phyloP scores from a whole-genome alignment of 2,113 vertebrate genomes.

The Percina caprodes region DNA sequence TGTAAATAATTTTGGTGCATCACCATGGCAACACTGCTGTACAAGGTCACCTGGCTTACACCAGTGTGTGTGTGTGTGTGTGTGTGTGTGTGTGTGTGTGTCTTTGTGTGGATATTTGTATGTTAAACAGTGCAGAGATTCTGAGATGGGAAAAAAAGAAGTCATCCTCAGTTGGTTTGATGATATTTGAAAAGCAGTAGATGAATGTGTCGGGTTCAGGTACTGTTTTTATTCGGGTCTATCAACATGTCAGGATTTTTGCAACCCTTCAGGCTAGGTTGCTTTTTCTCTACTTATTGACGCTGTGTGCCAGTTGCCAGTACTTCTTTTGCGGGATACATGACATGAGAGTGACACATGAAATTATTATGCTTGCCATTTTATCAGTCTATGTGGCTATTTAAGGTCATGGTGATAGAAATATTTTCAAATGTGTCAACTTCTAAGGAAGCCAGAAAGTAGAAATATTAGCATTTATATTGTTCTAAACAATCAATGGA shows the following conservation, averaged over 20 bases:
- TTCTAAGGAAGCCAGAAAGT: background rate
- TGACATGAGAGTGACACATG: background rate
- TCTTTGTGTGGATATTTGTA: background rate
- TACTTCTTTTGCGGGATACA: background rate
- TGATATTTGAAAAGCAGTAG: slow-evolving; percentile 8
- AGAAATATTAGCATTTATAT: background rate
- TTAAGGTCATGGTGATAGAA: background rate
- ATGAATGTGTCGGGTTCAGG: background rate
- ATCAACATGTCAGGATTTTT: background rate
- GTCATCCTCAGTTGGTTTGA: slow-evolving; percentile 1
- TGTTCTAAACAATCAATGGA: background rate
- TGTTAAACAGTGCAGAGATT: slow-evolving; percentile 23
- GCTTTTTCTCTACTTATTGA: slow-evolving; percentile 22
- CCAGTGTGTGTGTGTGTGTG: background rate
- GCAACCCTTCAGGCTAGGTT: slow-evolving; percentile 1
- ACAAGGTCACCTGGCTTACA: slow-evolving; percentile 60
- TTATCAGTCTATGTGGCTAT: background rate
- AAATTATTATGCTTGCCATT: slow-evolving; percentile 1
- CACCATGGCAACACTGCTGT: slow-evolving; percentile 64
- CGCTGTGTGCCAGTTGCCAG: slow-evolving; percentile 3
- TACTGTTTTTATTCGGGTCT: slow-evolving; percentile 1
- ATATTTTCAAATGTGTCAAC: background rate
- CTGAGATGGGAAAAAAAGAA: slow-evolving; percentile 5
- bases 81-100: background rate
- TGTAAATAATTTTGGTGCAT: slow-evolving; percentile 56